These are phyloP conservation scores for Nebria ingens DNA, from an alignment of 1,140 invertebrate species.

Conservation along the genomic window DNA sequence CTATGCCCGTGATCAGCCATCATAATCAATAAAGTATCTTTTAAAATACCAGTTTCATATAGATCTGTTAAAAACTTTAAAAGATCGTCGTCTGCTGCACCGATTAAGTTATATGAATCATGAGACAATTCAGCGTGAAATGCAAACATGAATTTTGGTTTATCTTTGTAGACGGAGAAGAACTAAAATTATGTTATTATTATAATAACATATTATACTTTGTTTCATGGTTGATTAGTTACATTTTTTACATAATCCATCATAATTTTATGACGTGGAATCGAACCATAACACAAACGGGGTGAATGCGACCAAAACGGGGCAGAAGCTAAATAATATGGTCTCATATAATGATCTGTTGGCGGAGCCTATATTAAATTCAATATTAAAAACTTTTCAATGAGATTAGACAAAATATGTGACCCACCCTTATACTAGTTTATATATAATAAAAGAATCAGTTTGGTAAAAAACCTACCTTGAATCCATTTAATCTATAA, in stretches of 20 bases:
- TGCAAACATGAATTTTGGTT: slow-evolving; percentile 73
- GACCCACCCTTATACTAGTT: neutral
- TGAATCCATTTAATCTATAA: slow-evolving; percentile 83
- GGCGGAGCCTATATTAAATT: slow-evolving; percentile 44
- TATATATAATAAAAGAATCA: neutral
- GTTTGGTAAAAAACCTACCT: slow-evolving; percentile 23
- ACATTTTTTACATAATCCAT: slow-evolving; percentile 54
- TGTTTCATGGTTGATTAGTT: slow-evolving; percentile 15
- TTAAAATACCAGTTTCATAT: slow-evolving; percentile 47
- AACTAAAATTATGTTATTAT: slow-evolving; percentile 26
- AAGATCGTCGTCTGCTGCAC: slow-evolving; percentile 63
- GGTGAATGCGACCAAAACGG: slow-evolving; percentile 42
- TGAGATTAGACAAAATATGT: neutral
- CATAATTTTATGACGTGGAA: slow-evolving; percentile 62
- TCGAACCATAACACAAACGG: slow-evolving; percentile 65
- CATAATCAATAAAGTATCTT: slow-evolving; percentile 71
- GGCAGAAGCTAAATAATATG: slow-evolving; percentile 58
- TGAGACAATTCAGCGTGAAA: slow-evolving; percentile 87
- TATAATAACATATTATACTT: neutral
- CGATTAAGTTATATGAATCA: slow-evolving; percentile 69
- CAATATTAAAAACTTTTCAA: neutral
- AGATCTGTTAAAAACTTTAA: slow-evolving; percentile 51
- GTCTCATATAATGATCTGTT: slow-evolving; percentile 83
- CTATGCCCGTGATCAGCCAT: slow-evolving; percentile 86
- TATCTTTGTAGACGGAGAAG: slow-evolving; percentile 47